Evolutionary conservation across 1,140 invertebrate species (phyloP), one percentile per base, ranked within the genome.

Genomic region (Hycleus cichorii): DNA sequence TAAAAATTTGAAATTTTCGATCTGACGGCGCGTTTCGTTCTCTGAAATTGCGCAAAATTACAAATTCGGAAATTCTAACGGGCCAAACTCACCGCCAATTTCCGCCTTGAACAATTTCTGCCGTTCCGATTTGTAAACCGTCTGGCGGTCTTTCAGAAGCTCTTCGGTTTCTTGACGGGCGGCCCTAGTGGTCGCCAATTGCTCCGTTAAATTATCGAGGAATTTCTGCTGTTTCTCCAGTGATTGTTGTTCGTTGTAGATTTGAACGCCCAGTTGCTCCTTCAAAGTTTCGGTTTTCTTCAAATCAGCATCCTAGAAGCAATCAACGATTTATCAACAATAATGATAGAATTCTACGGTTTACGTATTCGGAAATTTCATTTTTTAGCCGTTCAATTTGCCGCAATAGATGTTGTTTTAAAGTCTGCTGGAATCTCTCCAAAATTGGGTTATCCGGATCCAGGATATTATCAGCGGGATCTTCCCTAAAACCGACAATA

Each of bases 391-490:
- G 75, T 39, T 77, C 68, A 62, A 82, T 76, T n/a, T 82, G 77
- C 24, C 73, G 74, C 18, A 74, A 47, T 1, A 86, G 73, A 70
- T 86, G 82, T 24, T 74, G 69, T 57, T 78, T 80, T 0, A 87
- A 67, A 0, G 82, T 76, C 64, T 77, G 64, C 73, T 87, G 85
- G 64, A 87, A 87, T 64, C 75, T 77, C 49, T 76, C 71, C 72
- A 87, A 78, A 39, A 86, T 72, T 2, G 81, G 83, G 74, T 87
- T 83, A 64, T 86, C 78, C 0, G 84, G 80, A 65, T 80, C 75
- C 24, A 84, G 66, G 47, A 82, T 54, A 42, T 62, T 48, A 11
- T 32, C 32, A 7, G 32, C 7, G 4, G 32, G 32, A 5, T 5
- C 7, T 7, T 32, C 32, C 7, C 43, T 45, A 45, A 18, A 18